A percentile compares a stretch with the other conserved stretches of the same genome.
These are phyloP conservation scores for Lichenostomus cassidix DNA, from an alignment of 2,113 vertebrate genomes.

Conservation along the genomic window DNA sequence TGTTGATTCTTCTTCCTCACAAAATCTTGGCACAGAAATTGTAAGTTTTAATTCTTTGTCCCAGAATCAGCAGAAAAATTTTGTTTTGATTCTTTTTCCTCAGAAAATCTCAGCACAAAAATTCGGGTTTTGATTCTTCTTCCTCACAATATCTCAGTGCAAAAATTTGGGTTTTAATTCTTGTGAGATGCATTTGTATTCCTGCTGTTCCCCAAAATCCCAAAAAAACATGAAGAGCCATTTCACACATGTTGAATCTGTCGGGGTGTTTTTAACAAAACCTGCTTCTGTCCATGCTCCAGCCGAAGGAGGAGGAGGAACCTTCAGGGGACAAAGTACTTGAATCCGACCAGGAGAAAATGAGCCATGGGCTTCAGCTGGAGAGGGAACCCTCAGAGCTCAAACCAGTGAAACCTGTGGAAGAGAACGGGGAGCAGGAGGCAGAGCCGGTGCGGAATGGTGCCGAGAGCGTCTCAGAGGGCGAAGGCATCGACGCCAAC, in stretches of 20 bases:
- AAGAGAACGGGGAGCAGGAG: slow-evolving; percentile 89
- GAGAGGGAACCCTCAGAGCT: slow-evolving; percentile 69
- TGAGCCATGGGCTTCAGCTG: slow-evolving; percentile 66
- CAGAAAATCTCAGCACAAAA: too few relatives aligned
- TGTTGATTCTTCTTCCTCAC: too few relatives aligned
- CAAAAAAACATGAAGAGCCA: fast-evolving
- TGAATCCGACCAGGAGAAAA: slow-evolving; percentile 75
- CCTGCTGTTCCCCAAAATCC: neutral
- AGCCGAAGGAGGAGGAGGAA: slow-evolving; percentile 81
- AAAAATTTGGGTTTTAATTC: too few relatives aligned
- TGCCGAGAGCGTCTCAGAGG: slow-evolving; percentile 82
- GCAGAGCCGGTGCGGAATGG: slow-evolving; percentile 86
- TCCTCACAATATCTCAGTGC: too few relatives aligned
- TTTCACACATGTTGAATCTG: fast-evolving
- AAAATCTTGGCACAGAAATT: too few relatives aligned
- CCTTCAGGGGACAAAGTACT: slow-evolving; percentile 73
- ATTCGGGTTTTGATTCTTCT: too few relatives aligned
- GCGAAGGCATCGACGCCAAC: slow-evolving; percentile 78
- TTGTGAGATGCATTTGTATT: neutral
- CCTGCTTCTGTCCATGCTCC: neutral
- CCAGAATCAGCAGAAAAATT: too few relatives aligned
- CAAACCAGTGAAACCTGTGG: slow-evolving; percentile 59
- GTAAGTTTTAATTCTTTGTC: too few relatives aligned
- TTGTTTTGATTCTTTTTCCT: too few relatives aligned
- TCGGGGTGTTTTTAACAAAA: neutral